phyloP scores from a whole-genome alignment of 2,888 invertebrate genomes.

The Thysanoteuthis rhombus region DNA sequence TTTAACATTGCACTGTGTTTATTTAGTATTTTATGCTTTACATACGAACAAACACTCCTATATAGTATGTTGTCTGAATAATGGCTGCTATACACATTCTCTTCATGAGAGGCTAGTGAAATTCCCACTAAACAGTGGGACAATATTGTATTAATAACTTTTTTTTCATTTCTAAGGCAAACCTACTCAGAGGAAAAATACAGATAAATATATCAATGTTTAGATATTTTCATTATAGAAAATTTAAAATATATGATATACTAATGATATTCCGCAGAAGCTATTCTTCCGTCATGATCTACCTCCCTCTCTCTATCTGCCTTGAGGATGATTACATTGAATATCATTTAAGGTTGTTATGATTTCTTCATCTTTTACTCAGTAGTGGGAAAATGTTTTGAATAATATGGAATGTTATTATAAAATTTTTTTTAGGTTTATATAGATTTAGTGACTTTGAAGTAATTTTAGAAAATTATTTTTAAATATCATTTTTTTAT shows the following conservation, averaged over 20 bases:
- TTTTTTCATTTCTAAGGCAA: background rate
- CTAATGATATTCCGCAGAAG: background rate
- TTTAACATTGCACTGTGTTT: background rate
- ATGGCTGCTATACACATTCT: background rate
- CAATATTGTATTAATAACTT: background rate
- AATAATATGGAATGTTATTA: no score
- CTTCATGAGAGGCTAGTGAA: background rate
- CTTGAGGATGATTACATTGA: no score
- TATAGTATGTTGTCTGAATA: background rate
- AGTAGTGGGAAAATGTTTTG: no score
- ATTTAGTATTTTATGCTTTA: background rate
- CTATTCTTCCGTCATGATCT: background rate
- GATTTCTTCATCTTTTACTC: no score
- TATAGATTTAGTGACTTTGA: no score
- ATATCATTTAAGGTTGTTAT: no score
- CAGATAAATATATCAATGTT: background rate
- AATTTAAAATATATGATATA: background rate
- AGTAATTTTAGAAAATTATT: no score
- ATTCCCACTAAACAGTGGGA: background rate
- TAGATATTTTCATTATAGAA: background rate
- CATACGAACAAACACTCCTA: background rate
- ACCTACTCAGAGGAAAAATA: background rate
- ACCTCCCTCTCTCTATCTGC: background rate
- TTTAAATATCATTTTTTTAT: no score
- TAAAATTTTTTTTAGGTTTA: no score